Base-by-base conservation (phyloP, 2,888 invertebrate genomes). In the Acleris emargana region DNA sequence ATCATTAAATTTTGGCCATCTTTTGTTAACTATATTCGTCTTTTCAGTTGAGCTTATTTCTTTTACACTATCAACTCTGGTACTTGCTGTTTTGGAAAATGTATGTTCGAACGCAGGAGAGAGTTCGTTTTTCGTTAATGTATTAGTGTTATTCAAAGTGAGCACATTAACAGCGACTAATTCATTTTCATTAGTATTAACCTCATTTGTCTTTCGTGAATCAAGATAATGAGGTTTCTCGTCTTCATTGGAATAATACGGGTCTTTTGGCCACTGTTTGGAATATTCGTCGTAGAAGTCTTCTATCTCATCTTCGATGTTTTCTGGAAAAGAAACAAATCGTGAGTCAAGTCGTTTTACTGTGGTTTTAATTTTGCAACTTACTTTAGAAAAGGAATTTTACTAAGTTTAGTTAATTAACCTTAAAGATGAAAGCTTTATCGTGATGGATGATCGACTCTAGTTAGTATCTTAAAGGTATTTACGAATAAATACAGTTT, bases 1-100 rank as follows among this genome's bases (percentile, higher is more conserved):
- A 25, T 91, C 90, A 72, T 91, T 83, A 70, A 92, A 92, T 75
- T 84, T 91, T 18, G 91, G 91, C 92, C 92, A 92, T 58, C 72
- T 71, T 28, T 67, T 50, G 18, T 51, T 52, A 9, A 38, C 28
- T 52, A 42, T 43, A 17, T 59, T 50, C 16, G 57, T 51, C 16
- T 61, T 51, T 57, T 66, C 57, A 38, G 60, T 57, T 6, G 59
- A 49, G 55, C 22, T 43, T 38, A 61, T 61, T 52, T 28, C 57
- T 28, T 61, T 57, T 17, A 50, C 32, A 17, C 22, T 51, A n/a
- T 51, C 51, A 47, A 61, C 18, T 61, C 52, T 51, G 47, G 45
- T 32, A 6, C 47, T 50, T 16, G n/a, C 38, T 18, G 57, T 61
- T 42, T 25, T 28, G 16, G 60, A 43, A 1, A 42, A n/a, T 49